Evolutionary conservation across 1,140 invertebrate genomes (phyloP), one percentile per base, ranked within the genome.

Genomic region (Schlechtendalia chinensis): DNA sequence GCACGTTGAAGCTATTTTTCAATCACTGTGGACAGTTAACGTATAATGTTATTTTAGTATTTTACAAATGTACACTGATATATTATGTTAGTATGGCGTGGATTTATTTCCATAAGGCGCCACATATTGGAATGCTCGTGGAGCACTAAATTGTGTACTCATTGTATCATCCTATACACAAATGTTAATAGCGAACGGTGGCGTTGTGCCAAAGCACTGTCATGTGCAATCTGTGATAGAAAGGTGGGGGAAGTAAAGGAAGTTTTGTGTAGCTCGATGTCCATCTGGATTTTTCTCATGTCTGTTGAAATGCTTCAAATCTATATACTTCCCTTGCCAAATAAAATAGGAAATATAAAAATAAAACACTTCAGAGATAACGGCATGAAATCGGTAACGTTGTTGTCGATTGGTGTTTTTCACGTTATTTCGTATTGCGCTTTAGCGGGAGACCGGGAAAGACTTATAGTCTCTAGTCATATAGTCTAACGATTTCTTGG

Each of bases 221-320:
- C 39, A 47, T 45, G n/a, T 47, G 39, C 65, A 47, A 17, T 69
- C 5, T 24, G 39, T 22, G 22, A 69, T 39, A 39, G 32, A 39
- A 39, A 39, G 32, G 11, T 1, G 39, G 12, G 4, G 12, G 14
- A 14, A 47, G 32, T 8, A 39, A 17, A 69, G 12, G 1, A 47
- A 69, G n/a, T 69, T 69, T 47, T 24, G n/a, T 69, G 65, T 69
- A 69, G 14, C 39, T 69, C 45, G 65, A 69, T 69, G 39, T 69
- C n/a, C n/a, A 17, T 47, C n/a, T 47, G 39, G n/a, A 32, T 22
- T 69, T 47, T 22, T 47, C 6, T 11, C 29, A 22, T 16, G 14
- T 24, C 6, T 24, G n/a, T 16, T 69, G 14, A 45, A 69, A 69
- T 47, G n/a, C 27, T 69, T 24, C 8, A 24, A n/a, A 47, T 47